A percentile compares a stretch with the other conserved stretches of the same genome.
phyloP scores from a whole-genome alignment of 2,797 vertebrate species.

The Craterocephalus amniculus region DNA sequence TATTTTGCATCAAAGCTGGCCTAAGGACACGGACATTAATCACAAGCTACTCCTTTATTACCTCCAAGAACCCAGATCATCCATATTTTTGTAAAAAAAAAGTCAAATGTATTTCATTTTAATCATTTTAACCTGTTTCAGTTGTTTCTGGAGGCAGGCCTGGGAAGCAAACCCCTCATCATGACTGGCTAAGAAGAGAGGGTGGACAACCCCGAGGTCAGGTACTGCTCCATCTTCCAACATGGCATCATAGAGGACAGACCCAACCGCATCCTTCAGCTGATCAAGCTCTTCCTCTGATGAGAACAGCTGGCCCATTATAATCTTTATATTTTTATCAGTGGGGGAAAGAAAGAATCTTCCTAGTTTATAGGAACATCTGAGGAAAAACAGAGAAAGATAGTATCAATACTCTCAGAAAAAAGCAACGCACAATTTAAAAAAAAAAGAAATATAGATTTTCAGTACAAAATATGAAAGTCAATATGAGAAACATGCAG shows the following conservation, averaged over 20 bases:
- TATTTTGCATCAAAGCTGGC: not conserved
- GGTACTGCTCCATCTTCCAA: conserved; percentile 58
- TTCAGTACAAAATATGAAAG: not conserved
- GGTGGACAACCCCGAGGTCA: conserved; percentile 59
- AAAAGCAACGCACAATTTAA: not conserved
- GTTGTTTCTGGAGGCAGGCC: conserved; percentile 58
- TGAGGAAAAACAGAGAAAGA: not conserved
- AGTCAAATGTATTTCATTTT: too few species aligned
- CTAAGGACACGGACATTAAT: not conserved
- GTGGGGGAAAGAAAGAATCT: not conserved
- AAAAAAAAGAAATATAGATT: not conserved
- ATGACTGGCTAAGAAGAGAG: conserved; percentile 52
- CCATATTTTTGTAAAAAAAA: too few species aligned
- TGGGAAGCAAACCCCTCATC: conserved; percentile 26
- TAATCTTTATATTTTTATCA: not conserved
- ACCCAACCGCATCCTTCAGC: conserved; percentile 48
- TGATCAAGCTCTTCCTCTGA: conserved; percentile 59
- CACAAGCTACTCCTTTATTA: too few species aligned
- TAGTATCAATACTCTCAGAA: too few species aligned
- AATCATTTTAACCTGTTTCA: conserved; percentile 56
- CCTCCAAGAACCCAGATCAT: too few species aligned
- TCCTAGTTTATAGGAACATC: conserved; percentile 11
- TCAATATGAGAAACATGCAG: not conserved
- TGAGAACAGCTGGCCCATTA: conserved; percentile 76
- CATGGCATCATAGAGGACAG: conserved; percentile 69